These are phyloP conservation scores for Leptopilina syphax DNA, from an alignment of 2,888 invertebrate species.

Conservation along the genomic window DNA sequence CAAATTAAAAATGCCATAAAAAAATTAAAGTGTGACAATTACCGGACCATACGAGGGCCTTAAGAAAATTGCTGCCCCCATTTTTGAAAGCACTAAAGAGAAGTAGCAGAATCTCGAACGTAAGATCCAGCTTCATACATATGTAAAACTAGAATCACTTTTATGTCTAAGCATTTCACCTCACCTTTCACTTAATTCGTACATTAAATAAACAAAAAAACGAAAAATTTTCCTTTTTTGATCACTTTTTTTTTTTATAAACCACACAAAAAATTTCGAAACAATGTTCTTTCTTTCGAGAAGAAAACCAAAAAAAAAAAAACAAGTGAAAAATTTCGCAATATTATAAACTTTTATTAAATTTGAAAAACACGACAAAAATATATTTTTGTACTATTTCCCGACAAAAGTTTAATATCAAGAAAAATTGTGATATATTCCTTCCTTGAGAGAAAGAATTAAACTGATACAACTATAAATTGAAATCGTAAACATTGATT, in stretches of 20 bases:
- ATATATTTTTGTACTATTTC: constrained; percentile 7
- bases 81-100: constrained; percentile 51
- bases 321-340: too few relatives aligned
- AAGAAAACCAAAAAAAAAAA: neutral
- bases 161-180: constrained; percentile 60
- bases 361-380: neutral
- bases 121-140: constrained; percentile 57
- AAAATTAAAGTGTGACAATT: constrained; percentile 20
- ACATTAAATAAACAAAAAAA: constrained; percentile 13
- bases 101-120: constrained; percentile 48
- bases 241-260: neutral
- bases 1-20: too few relatives aligned
- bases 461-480: constrained; percentile 15
- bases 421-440: constrained; percentile 12
- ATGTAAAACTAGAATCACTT: constrained; percentile 56
- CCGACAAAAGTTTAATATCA: neutral
- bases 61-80: constrained; percentile 58
- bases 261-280: neutral
- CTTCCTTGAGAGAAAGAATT: constrained; percentile 23
- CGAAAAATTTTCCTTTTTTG: too few relatives aligned
- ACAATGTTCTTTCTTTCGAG: neutral
- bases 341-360: neutral
- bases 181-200: constrained; percentile 49
- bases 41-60: constrained; percentile 18
- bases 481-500: constrained; percentile 23